Percentiles rank a stretch among this genome's conserved stretches.
Evolutionary conservation across 2,888 invertebrate genomes (phyloP).

Genomic region (Seira ritae): DNA sequence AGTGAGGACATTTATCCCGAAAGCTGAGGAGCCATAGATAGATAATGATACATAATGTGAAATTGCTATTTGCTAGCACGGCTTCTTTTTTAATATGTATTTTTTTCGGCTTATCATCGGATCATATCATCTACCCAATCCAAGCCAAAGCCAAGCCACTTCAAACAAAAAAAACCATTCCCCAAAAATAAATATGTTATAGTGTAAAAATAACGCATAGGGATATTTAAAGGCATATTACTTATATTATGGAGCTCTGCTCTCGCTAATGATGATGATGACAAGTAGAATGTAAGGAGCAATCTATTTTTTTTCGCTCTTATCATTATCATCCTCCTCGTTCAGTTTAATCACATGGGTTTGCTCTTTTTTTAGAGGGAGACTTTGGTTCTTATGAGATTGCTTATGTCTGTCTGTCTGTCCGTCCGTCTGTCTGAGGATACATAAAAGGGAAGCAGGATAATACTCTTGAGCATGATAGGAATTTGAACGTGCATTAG

Average conservation of each 20-base stretch:
- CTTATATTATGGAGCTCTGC: not conserved
- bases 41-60: no score
- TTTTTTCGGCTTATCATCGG: constrained; percentile 18
- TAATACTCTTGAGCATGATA: no score
- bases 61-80: no score
- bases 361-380: constrained; percentile 16
- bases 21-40: no score
- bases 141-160: no score
- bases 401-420: not conserved
- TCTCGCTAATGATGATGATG: constrained; percentile 6
- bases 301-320: constrained; percentile 15
- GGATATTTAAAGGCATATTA: not conserved
- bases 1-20: constrained; percentile 14
- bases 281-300: constrained; percentile 5
- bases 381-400: not conserved
- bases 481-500: no score
- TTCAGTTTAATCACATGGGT: constrained; percentile 16
- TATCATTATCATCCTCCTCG: constrained; percentile 2
- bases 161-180: constrained; percentile 15
- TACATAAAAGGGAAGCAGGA: no score
- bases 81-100: no score
- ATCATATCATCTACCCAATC: constrained; percentile 21
- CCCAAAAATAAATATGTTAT: constrained; percentile 21
- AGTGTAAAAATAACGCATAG: not conserved
- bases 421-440: no score